Evolutionary conservation across 2,797 vertebrate genomes (phyloP).

Genomic region (Danio jaintianensis): DNA sequence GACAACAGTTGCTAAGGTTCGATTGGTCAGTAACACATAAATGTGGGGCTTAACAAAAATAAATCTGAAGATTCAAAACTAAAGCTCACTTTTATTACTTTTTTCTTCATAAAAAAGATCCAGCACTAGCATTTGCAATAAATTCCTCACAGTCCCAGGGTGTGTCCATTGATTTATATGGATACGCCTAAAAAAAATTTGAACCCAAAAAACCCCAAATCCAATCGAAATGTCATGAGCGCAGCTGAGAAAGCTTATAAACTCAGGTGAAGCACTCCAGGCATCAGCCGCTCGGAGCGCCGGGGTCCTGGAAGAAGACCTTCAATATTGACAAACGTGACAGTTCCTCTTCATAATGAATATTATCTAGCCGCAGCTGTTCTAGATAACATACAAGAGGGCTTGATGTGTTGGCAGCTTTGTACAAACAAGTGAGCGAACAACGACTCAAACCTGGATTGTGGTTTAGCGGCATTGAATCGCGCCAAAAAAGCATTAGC

Average conservation of each 20-base stretch:
- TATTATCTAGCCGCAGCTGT: constrained; percentile 12
- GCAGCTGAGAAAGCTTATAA: constrained; percentile 72
- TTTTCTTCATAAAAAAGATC: constrained; percentile 42
- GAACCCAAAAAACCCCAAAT: constrained; percentile 61
- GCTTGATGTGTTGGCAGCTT: constrained; percentile 30
- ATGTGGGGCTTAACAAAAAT: constrained; percentile 8
- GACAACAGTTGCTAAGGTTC: background rate
- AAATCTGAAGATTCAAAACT: background rate
- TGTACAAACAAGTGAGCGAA: constrained; percentile 33
- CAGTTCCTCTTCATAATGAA: constrained; percentile 25
- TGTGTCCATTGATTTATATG: constrained; percentile 44
- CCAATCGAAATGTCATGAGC: constrained; percentile 64
- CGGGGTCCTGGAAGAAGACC: constrained; percentile 30
- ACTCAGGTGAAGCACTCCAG: constrained; percentile 78
- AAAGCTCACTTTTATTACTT: constrained; percentile 26
- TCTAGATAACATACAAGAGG: constrained; percentile 33
- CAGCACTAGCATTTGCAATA: constrained; percentile 48
- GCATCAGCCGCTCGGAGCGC: constrained; percentile 63
- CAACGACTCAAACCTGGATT: constrained; percentile 14
- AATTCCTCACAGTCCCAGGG: constrained; percentile 57
- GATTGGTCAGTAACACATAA: background rate
- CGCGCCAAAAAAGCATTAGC: background rate
- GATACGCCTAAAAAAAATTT: constrained; percentile 59
- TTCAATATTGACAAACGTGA: constrained; percentile 28
- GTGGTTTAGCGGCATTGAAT: background rate